Base-by-base conservation (phyloP, 2,113 vertebrate genomes). In the Perognathus longimembris region DNA sequence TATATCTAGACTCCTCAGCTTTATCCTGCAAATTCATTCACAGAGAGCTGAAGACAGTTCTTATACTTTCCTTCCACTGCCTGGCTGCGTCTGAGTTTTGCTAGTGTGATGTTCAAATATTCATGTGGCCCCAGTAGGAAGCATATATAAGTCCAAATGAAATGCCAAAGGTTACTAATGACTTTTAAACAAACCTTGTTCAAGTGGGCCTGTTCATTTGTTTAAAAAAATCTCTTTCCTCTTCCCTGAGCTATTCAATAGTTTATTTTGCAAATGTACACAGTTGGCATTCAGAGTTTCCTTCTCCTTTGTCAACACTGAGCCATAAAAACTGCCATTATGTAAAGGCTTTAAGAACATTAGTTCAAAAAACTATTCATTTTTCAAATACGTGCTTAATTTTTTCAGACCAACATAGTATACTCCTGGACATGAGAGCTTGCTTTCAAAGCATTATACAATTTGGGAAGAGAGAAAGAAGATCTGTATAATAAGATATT, bases 111-210 rank as follows among this genome's bases (percentile, higher is more conserved):
- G 74, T 76, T 97, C 78, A 95, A 93, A 95, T 97, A 97, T 96
- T 97, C 97, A 96, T 97, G 81, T 76, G 96, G 54, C 38, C 50
- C 88, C 88, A 81, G 78, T 89, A 89, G 83, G 87, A 96, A 96
- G 45, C 14, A 90, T 88, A 93, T 88, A 71, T 95, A 87, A 97
- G 83, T 94, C 83, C 84, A 97, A 94, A 97, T 92, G 93, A 97
- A 96, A 95, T 96, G 96, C 71, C 97, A 97, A 97, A 97, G 91
- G 93, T 97, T 97, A 96, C 90, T 97, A 97, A 98, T 97, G 94
- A 95, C 92, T 97, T 97, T 86, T 97, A 95, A 97, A 97, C 87
- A 97, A 97, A 94, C 54, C 42, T 64, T 93, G 83, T 95, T 97
- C 86, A 97, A 97, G 79, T 91, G 79, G 89, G 59, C 88, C 63